Evolutionary conservation across 2,113 vertebrate genomes (phyloP).

Genomic region (Hydrochoerus hydrochaeris): DNA sequence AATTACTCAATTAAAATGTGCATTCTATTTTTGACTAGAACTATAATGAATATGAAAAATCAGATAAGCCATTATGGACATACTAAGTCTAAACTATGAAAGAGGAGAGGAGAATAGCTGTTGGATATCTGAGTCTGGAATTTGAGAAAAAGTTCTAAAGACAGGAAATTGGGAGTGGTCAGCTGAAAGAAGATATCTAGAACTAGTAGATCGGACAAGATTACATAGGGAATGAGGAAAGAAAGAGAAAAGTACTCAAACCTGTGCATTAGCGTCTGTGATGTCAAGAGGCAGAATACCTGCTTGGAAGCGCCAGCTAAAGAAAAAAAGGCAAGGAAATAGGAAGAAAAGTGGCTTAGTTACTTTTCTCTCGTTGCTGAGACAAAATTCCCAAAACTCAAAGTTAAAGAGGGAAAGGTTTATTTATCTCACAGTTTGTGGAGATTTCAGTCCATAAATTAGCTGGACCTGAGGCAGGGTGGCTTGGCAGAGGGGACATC

Average conservation of each 20-base stretch:
- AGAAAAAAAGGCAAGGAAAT: neutral
- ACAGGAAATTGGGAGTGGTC: neutral
- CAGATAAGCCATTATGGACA: neutral
- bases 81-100: neutral
- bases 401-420: neutral
- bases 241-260: neutral
- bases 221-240: neutral
- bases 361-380: neutral
- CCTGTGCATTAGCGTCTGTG: neutral
- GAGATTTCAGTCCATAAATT: neutral
- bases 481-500: neutral
- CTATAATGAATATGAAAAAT: neutral
- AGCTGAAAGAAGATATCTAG: neutral
- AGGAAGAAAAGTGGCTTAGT: neutral
- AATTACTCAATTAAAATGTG: neutral
- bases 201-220: neutral
- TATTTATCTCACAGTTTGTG: neutral
- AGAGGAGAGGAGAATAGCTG: neutral
- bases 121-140: constrained; percentile 13
- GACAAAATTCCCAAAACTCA: neutral
- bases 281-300: neutral
- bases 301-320: neutral
- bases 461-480: neutral
- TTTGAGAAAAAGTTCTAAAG: neutral
- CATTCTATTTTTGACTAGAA: neutral